Evolutionary conservation across 2,797 vertebrate species (phyloP), one percentile per base, ranked within the genome.

Genomic region (Sandelia bainsii): DNA sequence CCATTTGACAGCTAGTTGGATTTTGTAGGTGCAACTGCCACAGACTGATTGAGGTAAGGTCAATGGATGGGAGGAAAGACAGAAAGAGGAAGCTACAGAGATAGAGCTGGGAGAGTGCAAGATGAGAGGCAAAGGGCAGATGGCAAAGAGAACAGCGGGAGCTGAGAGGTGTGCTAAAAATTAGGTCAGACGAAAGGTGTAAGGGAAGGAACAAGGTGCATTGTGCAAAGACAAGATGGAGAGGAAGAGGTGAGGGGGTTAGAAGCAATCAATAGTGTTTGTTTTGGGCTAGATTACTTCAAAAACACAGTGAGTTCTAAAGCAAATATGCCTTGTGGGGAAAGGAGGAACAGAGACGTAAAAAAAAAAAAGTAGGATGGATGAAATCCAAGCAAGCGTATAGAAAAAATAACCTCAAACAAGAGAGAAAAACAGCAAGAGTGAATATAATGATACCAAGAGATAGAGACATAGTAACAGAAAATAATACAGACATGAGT

Each of bases 1-100:
- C 77, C 76, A 80, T 75, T 81, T 84, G 86, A 87, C 85, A 81
- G 82, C 85, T 84, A 81, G 68, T 54, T 75, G 76, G 81, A 80
- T 82, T 59, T 77, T 23, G 72, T 70, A 84, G 86, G 78, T 87
- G 79, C 66, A 65, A 82, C 69, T 67, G 76, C 72, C 60, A 77
- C 17, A 22, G 70, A 69, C 54, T 74, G 72, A 87, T 86, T 83
- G 77, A 75, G 76, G 64, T 59, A 57, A 85, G 82, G 76, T 87
- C 74, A 82, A 60, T 4, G 19, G 59, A 72, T 70, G 49, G 44
- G 39, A 42, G 49, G 52, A 10, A 61, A 32, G 64, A 68, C 19
- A 71, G 54, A 69, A 65, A 62, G 65, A 64, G 39, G 67, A 42
- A 62, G 60, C 16, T 12, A n/a, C 6, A 1, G 62, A 72, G 66